These are phyloP conservation scores for Drosophila nigromelanica DNA, from an alignment of 1,140 invertebrate genomes.

Conservation along the genomic window DNA sequence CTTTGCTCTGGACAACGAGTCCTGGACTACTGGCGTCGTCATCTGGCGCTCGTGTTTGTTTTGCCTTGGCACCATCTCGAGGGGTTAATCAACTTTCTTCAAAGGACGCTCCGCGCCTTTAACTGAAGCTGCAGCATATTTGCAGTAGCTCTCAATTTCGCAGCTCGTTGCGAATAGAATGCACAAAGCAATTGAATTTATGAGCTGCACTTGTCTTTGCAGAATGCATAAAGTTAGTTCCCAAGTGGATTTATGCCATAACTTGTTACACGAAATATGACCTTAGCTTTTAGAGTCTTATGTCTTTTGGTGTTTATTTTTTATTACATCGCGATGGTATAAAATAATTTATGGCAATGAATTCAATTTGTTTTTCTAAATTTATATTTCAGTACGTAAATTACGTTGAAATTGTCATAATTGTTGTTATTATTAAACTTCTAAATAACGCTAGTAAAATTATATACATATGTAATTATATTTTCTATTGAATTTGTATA, in stretches of 20 bases:
- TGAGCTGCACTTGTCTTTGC: conserved; percentile 18
- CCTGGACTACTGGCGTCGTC: neutral
- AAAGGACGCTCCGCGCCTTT: conserved; percentile 4
- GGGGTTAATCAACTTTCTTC: conserved; percentile 71
- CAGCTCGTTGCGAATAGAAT: conserved; percentile 31
- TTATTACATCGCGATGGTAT: too few species aligned
- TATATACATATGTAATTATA: too few species aligned
- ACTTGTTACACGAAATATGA: conserved; percentile 21
- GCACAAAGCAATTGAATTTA: conserved; percentile 54
- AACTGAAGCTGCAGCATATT: conserved; percentile 1
- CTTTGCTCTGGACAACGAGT: neutral
- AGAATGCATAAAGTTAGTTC: conserved; percentile 39
- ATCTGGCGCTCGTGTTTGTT: conserved; percentile 43
- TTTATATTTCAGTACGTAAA: too few species aligned
- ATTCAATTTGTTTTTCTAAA: too few species aligned
- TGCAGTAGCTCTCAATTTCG: conserved; percentile 42
- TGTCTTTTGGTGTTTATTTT: too few species aligned
- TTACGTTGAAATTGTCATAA: too few species aligned
- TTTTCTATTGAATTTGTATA: too few species aligned
- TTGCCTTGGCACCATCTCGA: conserved; percentile 50
- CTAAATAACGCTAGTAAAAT: too few species aligned
- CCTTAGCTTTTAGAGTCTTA: neutral
- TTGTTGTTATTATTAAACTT: too few species aligned
- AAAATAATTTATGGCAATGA: too few species aligned
- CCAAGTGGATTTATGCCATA: conserved; percentile 39